Conservation (phyloP, 2,797 vertebrate genomes). For the Apodemus agrarius region DNA sequence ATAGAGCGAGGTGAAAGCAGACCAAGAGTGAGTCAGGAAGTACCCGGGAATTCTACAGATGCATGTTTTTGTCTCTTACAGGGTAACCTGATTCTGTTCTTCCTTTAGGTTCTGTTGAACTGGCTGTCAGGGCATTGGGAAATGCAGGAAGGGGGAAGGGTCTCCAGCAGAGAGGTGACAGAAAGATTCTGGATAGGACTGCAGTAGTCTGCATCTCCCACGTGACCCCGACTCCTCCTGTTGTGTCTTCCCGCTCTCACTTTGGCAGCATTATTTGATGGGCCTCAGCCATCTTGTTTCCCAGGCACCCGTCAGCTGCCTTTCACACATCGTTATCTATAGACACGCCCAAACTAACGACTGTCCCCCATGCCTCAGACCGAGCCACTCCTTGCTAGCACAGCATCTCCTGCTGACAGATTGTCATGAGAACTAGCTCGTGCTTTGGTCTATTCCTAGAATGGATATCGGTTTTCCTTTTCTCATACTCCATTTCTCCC, state of each 20-base stretch:
- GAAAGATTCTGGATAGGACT: too few species aligned
- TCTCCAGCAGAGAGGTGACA: too few species aligned
- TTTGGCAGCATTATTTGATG: background rate
- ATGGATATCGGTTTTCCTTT: background rate
- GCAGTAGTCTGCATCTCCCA: too few species aligned
- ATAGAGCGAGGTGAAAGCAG: too few species aligned
- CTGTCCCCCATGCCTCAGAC: background rate
- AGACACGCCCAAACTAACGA: background rate
- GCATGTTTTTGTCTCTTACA: too few species aligned
- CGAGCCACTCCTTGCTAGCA: background rate
- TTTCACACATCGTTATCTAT: too few species aligned
- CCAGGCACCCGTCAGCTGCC: background rate
- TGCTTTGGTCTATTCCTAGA: background rate
- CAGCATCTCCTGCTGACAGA: background rate
- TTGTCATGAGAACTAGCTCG: background rate
- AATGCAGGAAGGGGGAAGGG: too few species aligned
- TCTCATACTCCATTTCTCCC: background rate
- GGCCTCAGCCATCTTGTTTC: background rate
- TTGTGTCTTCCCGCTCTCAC: background rate
- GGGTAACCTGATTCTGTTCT: too few species aligned
- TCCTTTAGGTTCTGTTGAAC: too few species aligned
- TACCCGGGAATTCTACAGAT: too few species aligned
- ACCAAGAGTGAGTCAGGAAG: too few species aligned
- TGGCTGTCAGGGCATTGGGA: too few species aligned
- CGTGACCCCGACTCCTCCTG: background rate